phyloP scores from a whole-genome alignment of 2,888 invertebrate genomes.

The Oligia fasciuncula region DNA sequence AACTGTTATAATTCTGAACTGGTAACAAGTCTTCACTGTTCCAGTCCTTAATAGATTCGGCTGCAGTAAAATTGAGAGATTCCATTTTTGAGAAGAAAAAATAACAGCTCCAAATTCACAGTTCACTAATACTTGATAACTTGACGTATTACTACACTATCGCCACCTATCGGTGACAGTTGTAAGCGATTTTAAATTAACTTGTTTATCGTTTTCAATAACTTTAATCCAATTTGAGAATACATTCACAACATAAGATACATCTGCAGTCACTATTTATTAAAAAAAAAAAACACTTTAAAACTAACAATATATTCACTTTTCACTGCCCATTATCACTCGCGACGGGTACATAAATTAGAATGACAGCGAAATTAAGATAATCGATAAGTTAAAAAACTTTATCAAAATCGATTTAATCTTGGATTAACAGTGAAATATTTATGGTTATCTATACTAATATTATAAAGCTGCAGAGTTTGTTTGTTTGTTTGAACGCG shows the following conservation, averaged over 20 bases:
- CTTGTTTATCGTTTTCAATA: background rate
- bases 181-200: background rate
- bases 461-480: too few species aligned
- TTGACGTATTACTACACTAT: slow-evolving; percentile 30
- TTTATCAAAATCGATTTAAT: slow-evolving; percentile 56
- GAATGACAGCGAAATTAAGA: slow-evolving; percentile 41
- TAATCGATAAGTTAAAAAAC: slow-evolving; percentile 40
- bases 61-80: slow-evolving; percentile 53
- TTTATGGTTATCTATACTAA: slow-evolving; percentile 55
- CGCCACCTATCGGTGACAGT: slow-evolving; percentile 10
- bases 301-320: slow-evolving; percentile 1
- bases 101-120: slow-evolving; percentile 35
- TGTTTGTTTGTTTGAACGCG: too few species aligned
- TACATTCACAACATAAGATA: background rate
- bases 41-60: background rate
- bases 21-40: slow-evolving; percentile 9
- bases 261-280: background rate
- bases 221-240: background rate
- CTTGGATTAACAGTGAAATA: slow-evolving; percentile 53
- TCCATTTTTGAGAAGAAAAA: slow-evolving; percentile 61
- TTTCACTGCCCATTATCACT: slow-evolving; percentile 42
- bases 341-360: slow-evolving; percentile 15
- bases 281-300: background rate
- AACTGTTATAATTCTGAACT: slow-evolving; percentile 13
- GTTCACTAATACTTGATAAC: slow-evolving; percentile 10